These are phyloP conservation scores for Automeris io DNA, from an alignment of 2,888 invertebrate species.

Conservation along the genomic window DNA sequence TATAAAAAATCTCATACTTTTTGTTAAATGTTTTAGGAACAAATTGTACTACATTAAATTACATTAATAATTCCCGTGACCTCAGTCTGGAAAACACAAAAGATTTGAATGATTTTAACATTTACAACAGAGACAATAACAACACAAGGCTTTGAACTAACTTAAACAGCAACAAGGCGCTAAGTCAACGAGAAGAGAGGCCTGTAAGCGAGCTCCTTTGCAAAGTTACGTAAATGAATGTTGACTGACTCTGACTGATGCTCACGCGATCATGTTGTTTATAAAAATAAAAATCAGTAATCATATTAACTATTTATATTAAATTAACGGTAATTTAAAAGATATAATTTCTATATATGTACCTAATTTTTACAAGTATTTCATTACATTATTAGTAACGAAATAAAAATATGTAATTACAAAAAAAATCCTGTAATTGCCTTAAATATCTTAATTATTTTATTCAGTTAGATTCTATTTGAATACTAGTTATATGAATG, in stretches of 20 bases:
- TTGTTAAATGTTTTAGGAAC: too few relatives aligned
- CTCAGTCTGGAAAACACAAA: not conserved
- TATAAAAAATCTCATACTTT: too few relatives aligned
- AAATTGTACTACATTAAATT: too few relatives aligned
- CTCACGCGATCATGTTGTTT: not conserved
- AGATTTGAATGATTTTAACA: not conserved
- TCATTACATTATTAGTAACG: too few relatives aligned
- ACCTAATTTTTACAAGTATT: too few relatives aligned
- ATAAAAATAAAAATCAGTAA: not conserved
- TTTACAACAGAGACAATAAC: slow-evolving; percentile 16
- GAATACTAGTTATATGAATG: too few relatives aligned
- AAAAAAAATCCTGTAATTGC: too few relatives aligned
- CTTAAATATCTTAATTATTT: too few relatives aligned
- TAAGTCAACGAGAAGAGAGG: slow-evolving; percentile 36
- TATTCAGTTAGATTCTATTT: too few relatives aligned
- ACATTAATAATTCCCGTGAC: not conserved
- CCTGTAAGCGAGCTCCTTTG: slow-evolving; percentile 19
- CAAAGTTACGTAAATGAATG: not conserved
- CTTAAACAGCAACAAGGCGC: slow-evolving; percentile 24
- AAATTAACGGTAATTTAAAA: too few relatives aligned
- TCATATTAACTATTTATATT: not conserved
- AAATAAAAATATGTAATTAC: too few relatives aligned
- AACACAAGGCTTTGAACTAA: slow-evolving; percentile 21
- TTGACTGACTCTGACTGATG: not conserved
- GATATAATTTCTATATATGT: too few relatives aligned